Conservation (phyloP, 1,140 invertebrate species). For the Sinonovacula constricta region DNA sequence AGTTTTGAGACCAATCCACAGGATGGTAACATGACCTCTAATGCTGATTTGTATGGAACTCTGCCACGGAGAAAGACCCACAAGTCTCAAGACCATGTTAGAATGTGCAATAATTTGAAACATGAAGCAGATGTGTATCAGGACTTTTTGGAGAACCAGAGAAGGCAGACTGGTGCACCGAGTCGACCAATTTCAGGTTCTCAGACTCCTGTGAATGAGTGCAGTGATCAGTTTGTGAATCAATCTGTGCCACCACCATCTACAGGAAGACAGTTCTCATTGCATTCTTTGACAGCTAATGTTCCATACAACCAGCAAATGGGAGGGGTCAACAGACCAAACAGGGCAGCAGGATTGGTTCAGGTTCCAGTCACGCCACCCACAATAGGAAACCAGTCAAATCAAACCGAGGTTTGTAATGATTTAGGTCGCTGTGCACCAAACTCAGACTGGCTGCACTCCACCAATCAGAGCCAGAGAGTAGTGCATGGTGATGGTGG, state of each 20-base stretch:
- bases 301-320: no score
- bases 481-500: not conserved
- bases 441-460: constrained; percentile 2
- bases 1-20: constrained; percentile 39
- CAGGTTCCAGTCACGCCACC: constrained; percentile 38
- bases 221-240: not conserved
- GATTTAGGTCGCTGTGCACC: constrained; percentile 12
- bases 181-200: constrained; percentile 38
- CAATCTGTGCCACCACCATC: not conserved
- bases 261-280: no score
- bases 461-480: constrained; percentile 11
- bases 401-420: constrained; percentile 51
- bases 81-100: constrained; percentile 44
- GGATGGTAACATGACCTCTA: constrained; percentile 8
- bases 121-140: constrained; percentile 45
- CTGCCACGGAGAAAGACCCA: constrained; percentile 44
- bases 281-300: no score
- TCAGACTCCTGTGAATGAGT: constrained; percentile 44
- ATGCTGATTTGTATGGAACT: constrained; percentile 48
- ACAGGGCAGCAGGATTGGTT: not conserved
- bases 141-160: constrained; percentile 43
- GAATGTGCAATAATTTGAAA: constrained; percentile 39
- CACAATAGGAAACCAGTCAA: constrained; percentile 46
- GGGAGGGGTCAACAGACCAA: not conserved
- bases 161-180: constrained; percentile 30